Evolutionary conservation across 2,888 invertebrate genomes (phyloP), one percentile per base, ranked within the genome.

Genomic region (Pharmacophagus antenor): DNA sequence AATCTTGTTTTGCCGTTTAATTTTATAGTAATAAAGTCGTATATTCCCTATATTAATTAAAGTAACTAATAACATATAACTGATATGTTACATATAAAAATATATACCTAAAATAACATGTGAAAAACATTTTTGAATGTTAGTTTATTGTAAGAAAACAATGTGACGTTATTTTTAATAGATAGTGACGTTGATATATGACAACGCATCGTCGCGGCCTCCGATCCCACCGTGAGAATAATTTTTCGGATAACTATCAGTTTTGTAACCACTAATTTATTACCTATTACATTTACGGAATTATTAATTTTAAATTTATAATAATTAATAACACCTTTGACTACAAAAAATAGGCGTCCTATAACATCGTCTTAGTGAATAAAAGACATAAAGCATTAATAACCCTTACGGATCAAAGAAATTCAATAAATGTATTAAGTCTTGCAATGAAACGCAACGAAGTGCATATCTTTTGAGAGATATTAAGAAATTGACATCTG

Each of bases 131-230:
- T 7, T 53, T 48, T 41, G 81, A 86, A 85, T 84, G 85, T 85
- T 79, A 82, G 79, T 85, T 88, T 85, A 80, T 84, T 84, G 15
- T 85, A 84, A 85, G 10, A 25, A 27, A 88, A 89, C 86, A 88
- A 88, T 88, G 86, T 89, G 88, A 88, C 85, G 85, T 80, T 88
- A 88, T 89, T 88, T 89, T 89, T 89, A 86, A 88, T 87, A 89
- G 88, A 89, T 89, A 88, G 86, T 85, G 83, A 86, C 85, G 82
- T 85, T 90, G 88, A 89, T 88, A 87, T 79, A 88, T 85, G 88
- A 86, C 86, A 83, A 80, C 80, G 77, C 67, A 73, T 75, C 75
- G 72, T 78, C 66, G 69, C 65, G 69, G 68, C 67, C 65, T 63
- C 70, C 73, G 62, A 70, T 71, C 79, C 69, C 80, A 82, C 79